Percentiles rank a stretch among this genome's conserved stretches.
Conservation (phyloP, 2,113 vertebrate species). For the Oryzias woworae region DNA sequence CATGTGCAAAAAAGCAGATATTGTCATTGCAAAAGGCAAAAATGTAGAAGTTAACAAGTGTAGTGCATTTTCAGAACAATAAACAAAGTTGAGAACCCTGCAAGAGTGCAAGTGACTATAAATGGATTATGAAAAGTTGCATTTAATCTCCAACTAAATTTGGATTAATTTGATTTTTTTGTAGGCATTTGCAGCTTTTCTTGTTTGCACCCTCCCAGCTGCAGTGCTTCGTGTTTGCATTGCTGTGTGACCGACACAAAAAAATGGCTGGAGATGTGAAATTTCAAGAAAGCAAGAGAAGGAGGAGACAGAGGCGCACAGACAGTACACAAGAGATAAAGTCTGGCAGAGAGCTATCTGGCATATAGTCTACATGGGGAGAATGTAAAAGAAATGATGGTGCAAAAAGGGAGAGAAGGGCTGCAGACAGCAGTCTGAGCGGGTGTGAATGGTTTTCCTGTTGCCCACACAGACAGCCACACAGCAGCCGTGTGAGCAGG, state of each 20-base stretch:
- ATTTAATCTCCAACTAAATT: constrained; percentile 48
- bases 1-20: constrained; percentile 17
- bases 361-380: constrained; percentile 20
- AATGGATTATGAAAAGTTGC: too few species aligned
- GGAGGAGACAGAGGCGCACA: constrained; percentile 35
- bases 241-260: constrained; percentile 40
- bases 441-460: constrained; percentile 76
- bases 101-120: too few species aligned
- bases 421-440: constrained; percentile 67
- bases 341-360: constrained; percentile 41
- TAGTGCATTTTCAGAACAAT: too few species aligned
- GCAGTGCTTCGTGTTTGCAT: constrained; percentile 55
- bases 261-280: constrained; percentile 22
- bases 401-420: constrained; percentile 54
- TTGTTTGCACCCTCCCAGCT: constrained; percentile 42
- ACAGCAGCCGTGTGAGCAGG: constrained; percentile 76
- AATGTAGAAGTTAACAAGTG: neutral
- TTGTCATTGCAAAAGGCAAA: neutral
- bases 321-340: constrained; percentile 45
- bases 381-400: constrained; percentile 52
- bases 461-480: constrained; percentile 74
- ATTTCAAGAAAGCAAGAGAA: neutral
- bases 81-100: too few species aligned
- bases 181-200: constrained; percentile 55
- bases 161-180: constrained; percentile 34